Evolutionary conservation across 2,797 vertebrate species (phyloP).

Genomic region (Cynodonichthys magdalenae): DNA sequence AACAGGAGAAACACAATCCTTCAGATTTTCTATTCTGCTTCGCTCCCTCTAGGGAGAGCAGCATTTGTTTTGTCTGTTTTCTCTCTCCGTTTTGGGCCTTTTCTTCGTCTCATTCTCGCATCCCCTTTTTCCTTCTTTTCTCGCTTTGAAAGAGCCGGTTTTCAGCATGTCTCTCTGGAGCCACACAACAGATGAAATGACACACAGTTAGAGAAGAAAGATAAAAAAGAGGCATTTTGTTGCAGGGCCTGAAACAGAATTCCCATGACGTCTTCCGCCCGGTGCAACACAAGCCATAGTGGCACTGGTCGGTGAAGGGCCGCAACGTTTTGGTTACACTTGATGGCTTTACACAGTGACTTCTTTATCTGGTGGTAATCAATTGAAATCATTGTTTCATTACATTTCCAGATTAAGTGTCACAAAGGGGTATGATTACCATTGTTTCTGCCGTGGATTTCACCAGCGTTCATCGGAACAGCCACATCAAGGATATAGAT

Average conservation of each 20-base stretch:
- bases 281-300: constrained; percentile 63
- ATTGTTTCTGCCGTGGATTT: background rate
- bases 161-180: constrained; percentile 68
- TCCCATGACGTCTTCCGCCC: constrained; percentile 77
- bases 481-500: background rate
- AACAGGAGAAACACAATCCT: constrained; percentile 80
- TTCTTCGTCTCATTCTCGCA: constrained; percentile 55
- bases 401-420: constrained; percentile 34
- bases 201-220: constrained; percentile 64
- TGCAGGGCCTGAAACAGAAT: constrained; percentile 76
- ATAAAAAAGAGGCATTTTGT: constrained; percentile 75
- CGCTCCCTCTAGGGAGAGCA: constrained; percentile 63
- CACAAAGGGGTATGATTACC: constrained; percentile 6
- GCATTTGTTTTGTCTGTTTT: constrained; percentile 72
- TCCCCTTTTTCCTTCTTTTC: constrained; percentile 34
- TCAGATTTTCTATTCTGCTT: constrained; percentile 72
- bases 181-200: constrained; percentile 76
- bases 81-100: constrained; percentile 48
- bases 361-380: constrained; percentile 70
- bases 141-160: constrained; percentile 67
- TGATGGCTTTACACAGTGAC: constrained; percentile 70
- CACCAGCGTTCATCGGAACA: background rate
- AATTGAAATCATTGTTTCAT: constrained; percentile 70
- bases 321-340: constrained; percentile 63
- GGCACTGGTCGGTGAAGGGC: constrained; percentile 36